Conservation (phyloP, 2,888 invertebrate species). For the Drosophila rellima region DNA sequence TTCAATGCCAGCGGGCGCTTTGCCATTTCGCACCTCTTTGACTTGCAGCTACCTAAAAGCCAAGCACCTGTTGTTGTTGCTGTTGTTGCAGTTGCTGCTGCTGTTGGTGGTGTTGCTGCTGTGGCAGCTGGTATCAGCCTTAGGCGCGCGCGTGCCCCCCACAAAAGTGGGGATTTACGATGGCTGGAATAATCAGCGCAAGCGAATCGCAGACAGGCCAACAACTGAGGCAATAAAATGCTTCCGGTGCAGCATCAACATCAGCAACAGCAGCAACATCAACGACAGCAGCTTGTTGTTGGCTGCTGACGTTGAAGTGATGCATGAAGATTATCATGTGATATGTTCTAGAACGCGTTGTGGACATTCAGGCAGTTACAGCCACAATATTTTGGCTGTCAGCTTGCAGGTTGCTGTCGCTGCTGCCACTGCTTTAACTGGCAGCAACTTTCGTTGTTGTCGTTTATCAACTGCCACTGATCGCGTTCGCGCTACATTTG, state of each 20-base stretch:
- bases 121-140: slow-evolving; percentile 57
- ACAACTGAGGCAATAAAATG: slow-evolving; percentile 76
- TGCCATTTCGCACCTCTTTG: slow-evolving; percentile 78
- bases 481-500: slow-evolving; percentile 70
- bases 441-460: slow-evolving; percentile 62
- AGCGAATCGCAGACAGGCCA: slow-evolving; percentile 72
- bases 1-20: slow-evolving; percentile 79
- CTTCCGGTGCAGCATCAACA: slow-evolving; percentile 75
- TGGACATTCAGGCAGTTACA: slow-evolving; percentile 49
- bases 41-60: slow-evolving; percentile 70
- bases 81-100: slow-evolving; percentile 28
- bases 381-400: slow-evolving; percentile 66
- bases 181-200: slow-evolving; percentile 75
- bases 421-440: slow-evolving; percentile 41
- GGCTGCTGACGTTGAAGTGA: slow-evolving; percentile 73
- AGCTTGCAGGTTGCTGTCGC: slow-evolving; percentile 49
- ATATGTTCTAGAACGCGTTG: slow-evolving; percentile 74
- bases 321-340: slow-evolving; percentile 83
- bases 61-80: slow-evolving; percentile 48
- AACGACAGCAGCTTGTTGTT: slow-evolving; percentile 52
- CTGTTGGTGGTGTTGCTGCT: slow-evolving; percentile 47
- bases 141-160: slow-evolving; percentile 73
- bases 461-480: slow-evolving; percentile 74
- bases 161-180: slow-evolving; percentile 78
- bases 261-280: slow-evolving; percentile 47